These are phyloP conservation scores for Phyllotis vaccarum DNA, from an alignment of 2,797 vertebrate genomes.

Conservation along the genomic window DNA sequence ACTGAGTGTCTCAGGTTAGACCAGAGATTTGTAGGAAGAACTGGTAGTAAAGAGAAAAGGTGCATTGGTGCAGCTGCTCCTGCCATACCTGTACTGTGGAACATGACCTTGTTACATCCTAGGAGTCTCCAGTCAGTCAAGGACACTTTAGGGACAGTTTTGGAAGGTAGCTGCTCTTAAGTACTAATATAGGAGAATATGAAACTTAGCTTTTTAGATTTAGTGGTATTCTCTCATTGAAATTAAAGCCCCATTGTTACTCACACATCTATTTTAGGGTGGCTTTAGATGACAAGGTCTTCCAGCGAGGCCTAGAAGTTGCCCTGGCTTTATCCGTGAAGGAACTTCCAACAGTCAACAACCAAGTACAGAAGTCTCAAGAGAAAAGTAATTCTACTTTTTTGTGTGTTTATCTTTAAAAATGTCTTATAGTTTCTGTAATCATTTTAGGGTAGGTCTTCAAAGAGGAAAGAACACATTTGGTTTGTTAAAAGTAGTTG, in stretches of 20 bases:
- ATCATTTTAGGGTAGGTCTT: conserved; percentile 2
- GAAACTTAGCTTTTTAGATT: conserved; percentile 11
- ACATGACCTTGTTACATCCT: neutral
- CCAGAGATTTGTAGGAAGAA: neutral
- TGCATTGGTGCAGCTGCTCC: neutral
- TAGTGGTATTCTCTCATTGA: neutral
- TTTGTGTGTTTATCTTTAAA: neutral
- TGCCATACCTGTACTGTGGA: neutral
- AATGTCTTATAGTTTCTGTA: neutral
- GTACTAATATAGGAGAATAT: neutral
- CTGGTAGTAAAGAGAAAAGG: neutral
- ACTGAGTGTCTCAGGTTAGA: neutral
- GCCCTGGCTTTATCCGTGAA: conserved; percentile 93
- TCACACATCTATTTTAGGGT: conserved; percentile 85
- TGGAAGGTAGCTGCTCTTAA: conserved; percentile 9
- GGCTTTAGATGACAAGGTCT: conserved; percentile 91
- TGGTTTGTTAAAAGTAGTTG: neutral
- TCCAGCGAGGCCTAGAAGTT: conserved; percentile 92
- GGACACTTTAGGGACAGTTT: conserved; percentile 32
- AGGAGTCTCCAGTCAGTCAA: neutral
- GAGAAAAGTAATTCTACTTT: conserved; percentile 85
- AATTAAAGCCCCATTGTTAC: neutral
- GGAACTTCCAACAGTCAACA: conserved; percentile 78
- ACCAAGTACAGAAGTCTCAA: conserved; percentile 74
- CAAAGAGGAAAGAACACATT: neutral